Evolutionary conservation across 2,797 vertebrate species (phyloP).

Genomic region (Chrysocyon brachyurus): DNA sequence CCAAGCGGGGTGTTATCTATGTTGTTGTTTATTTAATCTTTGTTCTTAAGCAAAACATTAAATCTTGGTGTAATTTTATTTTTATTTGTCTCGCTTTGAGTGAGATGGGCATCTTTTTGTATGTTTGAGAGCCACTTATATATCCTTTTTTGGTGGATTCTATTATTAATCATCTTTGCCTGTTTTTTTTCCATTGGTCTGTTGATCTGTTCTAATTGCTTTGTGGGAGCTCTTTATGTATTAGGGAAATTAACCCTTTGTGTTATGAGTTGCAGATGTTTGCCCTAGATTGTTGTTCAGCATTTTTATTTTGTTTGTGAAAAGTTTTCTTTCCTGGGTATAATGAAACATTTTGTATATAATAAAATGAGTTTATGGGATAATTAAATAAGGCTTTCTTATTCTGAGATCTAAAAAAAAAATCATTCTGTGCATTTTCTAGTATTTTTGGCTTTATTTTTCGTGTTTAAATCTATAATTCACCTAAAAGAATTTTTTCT

Average conservation of each 20-base stretch:
- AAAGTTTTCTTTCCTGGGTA: neutral
- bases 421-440: neutral
- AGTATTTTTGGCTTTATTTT: neutral
- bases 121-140: neutral
- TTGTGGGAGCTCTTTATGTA: neutral
- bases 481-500: neutral
- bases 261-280: neutral
- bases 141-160: neutral
- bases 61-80: neutral
- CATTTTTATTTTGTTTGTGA: constrained; percentile 12
- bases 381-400: neutral
- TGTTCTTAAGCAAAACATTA: neutral
- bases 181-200: neutral
- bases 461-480: neutral
- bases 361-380: neutral
- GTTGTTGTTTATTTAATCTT: neutral
- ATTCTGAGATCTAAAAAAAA: neutral
- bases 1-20: neutral
- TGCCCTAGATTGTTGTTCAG: neutral
- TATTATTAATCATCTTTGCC: neutral
- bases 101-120: neutral
- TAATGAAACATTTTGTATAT: neutral
- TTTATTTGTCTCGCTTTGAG: neutral
- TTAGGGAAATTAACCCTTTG: neutral
- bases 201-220: neutral